Evolutionary conservation across 2,113 vertebrate genomes (phyloP).

Genomic region (Hemichromis elongatus): DNA sequence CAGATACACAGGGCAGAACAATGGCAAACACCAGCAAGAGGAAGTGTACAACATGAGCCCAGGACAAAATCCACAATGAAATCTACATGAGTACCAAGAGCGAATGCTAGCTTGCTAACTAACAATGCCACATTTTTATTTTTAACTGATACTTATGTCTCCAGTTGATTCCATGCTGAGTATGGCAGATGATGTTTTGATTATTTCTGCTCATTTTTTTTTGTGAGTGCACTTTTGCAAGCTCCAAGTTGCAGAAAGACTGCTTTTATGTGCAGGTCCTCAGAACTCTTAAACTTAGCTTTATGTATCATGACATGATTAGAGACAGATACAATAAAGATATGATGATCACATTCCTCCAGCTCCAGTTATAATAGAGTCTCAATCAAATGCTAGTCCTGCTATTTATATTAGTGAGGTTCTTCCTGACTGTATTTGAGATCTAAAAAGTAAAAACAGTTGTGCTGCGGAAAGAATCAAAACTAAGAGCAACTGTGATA

Average conservation of each 20-base stretch:
- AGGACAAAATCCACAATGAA: background rate
- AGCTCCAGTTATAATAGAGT: background rate
- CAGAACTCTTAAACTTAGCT: background rate
- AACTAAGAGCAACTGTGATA: background rate
- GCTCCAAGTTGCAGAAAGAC: background rate
- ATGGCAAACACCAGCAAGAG: background rate
- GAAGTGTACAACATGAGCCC: background rate
- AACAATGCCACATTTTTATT: background rate
- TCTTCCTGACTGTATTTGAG: background rate
- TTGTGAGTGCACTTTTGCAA: background rate
- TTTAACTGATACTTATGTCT: background rate
- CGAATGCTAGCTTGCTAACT: background rate
- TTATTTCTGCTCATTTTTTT: background rate
- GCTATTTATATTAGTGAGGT: background rate
- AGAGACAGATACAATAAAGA: background rate
- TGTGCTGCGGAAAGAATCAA: background rate
- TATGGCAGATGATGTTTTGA: background rate
- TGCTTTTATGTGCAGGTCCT: background rate
- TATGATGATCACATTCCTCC: background rate
- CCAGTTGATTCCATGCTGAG: accelerated
- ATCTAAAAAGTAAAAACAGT: background rate
- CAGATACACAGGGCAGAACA: background rate
- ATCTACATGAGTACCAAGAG: background rate
- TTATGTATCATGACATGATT: background rate
- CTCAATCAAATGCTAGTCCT: background rate